Evolutionary conservation across 2,797 vertebrate genomes (phyloP).

Genomic region (Amniataba percoides): DNA sequence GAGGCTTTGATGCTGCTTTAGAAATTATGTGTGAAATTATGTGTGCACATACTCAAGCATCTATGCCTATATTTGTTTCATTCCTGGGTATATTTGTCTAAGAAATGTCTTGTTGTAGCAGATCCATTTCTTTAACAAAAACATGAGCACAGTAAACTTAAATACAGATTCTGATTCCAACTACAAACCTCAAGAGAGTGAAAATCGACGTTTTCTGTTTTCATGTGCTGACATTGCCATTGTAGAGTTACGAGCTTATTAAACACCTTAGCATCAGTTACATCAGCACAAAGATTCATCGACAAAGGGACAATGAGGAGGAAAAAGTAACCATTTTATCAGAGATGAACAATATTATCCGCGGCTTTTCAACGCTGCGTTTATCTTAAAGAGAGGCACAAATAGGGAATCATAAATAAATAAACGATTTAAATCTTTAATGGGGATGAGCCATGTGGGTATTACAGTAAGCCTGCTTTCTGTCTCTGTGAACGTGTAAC

Average conservation of each 20-base stretch:
- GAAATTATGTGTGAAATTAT: constrained; percentile 11
- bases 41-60: constrained; percentile 10
- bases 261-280: not conserved
- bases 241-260: not conserved
- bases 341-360: constrained; percentile 29
- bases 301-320: constrained; percentile 3
- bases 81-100: not conserved
- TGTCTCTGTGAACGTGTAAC: constrained; percentile 3
- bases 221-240: not conserved
- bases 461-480: constrained; percentile 2
- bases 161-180: not conserved
- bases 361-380: not conserved
- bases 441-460: constrained; percentile 5
- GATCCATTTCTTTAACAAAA: not conserved
- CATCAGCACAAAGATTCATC: constrained; percentile 19
- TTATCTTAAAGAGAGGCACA: constrained; percentile 19
- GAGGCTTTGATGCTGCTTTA: constrained; percentile 29
- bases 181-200: not conserved
- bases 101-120: not conserved
- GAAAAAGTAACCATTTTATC: constrained; percentile 18
- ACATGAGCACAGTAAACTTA: not conserved
- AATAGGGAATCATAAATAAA: constrained; percentile 22
- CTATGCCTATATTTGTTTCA: not conserved
- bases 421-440: constrained; percentile 31
- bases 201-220: not conserved